These are phyloP conservation scores for Amiota communis DNA, from an alignment of 2,888 invertebrate genomes.

Conservation along the genomic window DNA sequence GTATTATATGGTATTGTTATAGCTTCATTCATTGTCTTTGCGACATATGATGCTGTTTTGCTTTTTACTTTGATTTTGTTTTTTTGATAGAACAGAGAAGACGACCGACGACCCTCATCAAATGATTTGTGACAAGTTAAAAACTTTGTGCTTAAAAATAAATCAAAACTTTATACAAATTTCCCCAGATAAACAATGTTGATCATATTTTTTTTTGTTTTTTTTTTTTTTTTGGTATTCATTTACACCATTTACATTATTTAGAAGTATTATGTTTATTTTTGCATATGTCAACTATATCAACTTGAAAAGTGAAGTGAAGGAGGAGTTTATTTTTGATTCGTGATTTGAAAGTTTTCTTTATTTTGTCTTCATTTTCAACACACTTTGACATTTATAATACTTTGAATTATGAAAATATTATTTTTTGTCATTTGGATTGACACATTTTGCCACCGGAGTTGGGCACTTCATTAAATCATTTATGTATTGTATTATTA, in stretches of 20 bases:
- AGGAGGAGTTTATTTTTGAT: slow-evolving; percentile 18
- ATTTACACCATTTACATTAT: no score
- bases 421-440: not conserved
- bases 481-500: no score
- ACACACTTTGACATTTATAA: not conserved
- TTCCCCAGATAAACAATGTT: slow-evolving; percentile 58
- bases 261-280: slow-evolving; percentile 18
- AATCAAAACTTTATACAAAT: slow-evolving; percentile 63
- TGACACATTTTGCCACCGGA: not conserved
- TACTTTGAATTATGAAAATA: slow-evolving; percentile 4
- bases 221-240: no score
- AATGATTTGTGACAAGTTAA: slow-evolving; percentile 56
- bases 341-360: slow-evolving; percentile 7
- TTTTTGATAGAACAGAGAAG: not conserved
- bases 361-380: not conserved
- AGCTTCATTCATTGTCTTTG: not conserved
- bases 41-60: not conserved
- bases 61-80: not conserved
- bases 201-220: slow-evolving; percentile 51
- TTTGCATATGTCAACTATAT: slow-evolving; percentile 29
- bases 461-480: no score
- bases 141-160: slow-evolving; percentile 64
- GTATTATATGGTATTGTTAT: no score
- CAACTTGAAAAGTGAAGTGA: slow-evolving; percentile 3
- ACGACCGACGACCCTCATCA: slow-evolving; percentile 53